A percentile compares a stretch with the other conserved stretches of the same genome.
Conservation (phyloP, 2,888 invertebrate species). For the Escarpia spicata region DNA sequence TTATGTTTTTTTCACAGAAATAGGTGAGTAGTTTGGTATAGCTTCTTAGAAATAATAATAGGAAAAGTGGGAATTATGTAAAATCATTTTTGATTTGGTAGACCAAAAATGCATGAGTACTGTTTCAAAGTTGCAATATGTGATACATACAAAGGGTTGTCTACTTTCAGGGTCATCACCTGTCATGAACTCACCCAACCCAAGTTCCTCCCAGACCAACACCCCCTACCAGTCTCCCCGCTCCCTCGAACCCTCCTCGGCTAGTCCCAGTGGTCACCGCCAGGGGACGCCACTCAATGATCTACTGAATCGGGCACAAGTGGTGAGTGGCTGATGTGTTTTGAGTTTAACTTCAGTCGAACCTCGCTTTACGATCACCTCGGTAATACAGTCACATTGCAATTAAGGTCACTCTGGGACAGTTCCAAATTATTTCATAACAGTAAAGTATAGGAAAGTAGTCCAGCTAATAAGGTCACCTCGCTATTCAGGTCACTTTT, state of each 20-base stretch:
- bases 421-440: too few species aligned
- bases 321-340: background rate
- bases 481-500: too few species aligned
- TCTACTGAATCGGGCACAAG: background rate
- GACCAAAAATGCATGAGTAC: too few species aligned
- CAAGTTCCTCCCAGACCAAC: background rate
- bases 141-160: background rate
- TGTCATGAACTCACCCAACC: background rate
- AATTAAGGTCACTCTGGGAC: too few species aligned
- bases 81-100: too few species aligned
- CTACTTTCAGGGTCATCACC: background rate
- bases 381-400: too few species aligned
- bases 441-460: too few species aligned
- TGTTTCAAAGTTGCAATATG: background rate
- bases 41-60: too few species aligned
- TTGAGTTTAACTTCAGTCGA: too few species aligned
- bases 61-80: too few species aligned
- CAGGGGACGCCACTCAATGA: background rate
- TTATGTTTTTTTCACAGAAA: background rate
- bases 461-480: too few species aligned
- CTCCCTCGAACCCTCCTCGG: background rate
- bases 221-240: constrained; percentile 13
- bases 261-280: background rate
- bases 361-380: too few species aligned
- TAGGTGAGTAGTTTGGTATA: background rate